These are phyloP conservation scores for Diachasmimorpha longicaudata DNA, from an alignment of 1,140 invertebrate genomes.

Conservation along the genomic window DNA sequence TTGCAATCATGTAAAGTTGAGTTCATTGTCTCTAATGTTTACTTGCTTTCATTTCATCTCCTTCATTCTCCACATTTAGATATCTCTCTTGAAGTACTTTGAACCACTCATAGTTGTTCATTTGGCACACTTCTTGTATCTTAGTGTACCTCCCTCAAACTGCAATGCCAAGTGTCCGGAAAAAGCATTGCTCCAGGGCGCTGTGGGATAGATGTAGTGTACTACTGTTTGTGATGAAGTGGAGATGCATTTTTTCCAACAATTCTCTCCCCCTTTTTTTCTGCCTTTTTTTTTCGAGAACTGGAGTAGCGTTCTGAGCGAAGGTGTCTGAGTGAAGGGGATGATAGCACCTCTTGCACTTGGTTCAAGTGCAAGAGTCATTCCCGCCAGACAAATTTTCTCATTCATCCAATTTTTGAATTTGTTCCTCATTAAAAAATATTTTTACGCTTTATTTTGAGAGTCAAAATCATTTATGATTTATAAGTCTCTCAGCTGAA, in stretches of 20 bases:
- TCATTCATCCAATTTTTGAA: background rate
- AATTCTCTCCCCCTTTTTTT: background rate
- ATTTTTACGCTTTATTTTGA: too few species aligned
- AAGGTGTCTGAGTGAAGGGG: background rate
- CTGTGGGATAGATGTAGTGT: background rate
- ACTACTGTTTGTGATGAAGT: background rate
- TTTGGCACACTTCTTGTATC: background rate
- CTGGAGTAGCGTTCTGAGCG: background rate
- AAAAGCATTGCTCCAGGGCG: background rate
- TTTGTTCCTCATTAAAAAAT: too few species aligned
- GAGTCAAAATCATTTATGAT: too few species aligned
- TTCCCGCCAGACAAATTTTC: background rate
- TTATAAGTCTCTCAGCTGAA: too few species aligned
- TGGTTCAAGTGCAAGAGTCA: background rate
- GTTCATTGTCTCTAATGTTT: background rate
- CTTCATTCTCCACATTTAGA: background rate
- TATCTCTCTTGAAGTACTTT: background rate
- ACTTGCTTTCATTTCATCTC: background rate
- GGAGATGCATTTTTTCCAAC: constrained; percentile 6
- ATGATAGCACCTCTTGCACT: background rate
- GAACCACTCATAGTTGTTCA: background rate
- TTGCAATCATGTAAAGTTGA: background rate
- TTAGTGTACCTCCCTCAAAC: background rate
- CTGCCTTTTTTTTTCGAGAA: background rate
- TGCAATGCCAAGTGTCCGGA: constrained; percentile 1